These are phyloP conservation scores for Pemphredon lugubris DNA, from an alignment of 2,888 invertebrate genomes.

Conservation along the genomic window DNA sequence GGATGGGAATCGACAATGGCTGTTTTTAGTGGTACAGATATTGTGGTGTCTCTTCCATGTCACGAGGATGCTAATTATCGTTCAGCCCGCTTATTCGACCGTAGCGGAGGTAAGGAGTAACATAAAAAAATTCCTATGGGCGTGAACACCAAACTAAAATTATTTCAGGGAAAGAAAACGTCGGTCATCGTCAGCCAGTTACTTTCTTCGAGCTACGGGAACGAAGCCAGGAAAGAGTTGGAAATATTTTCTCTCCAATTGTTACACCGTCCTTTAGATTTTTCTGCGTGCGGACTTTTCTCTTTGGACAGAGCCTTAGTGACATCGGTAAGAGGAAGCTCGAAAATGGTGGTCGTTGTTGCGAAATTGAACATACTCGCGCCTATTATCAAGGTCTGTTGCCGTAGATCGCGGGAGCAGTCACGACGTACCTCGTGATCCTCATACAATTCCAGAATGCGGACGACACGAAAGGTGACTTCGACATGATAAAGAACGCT, in stretches of 20 bases:
- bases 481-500: slow-evolving; percentile 71
- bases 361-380: neutral
- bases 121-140: no score
- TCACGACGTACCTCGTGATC: slow-evolving; percentile 84
- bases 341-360: neutral
- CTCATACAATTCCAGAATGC: slow-evolving; percentile 85
- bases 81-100: slow-evolving; percentile 84
- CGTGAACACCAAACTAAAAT: no score
- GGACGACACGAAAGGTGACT: slow-evolving; percentile 77
- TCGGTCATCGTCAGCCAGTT: slow-evolving; percentile 82
- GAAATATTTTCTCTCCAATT: slow-evolving; percentile 84
- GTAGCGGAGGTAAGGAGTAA: slow-evolving; percentile 80
- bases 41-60: slow-evolving; percentile 84
- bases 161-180: slow-evolving; percentile 80
- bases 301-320: slow-evolving; percentile 83
- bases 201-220: slow-evolving; percentile 71
- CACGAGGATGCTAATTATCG: slow-evolving; percentile 83
- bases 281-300: slow-evolving; percentile 84
- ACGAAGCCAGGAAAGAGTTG: slow-evolving; percentile 81
- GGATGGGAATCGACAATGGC: slow-evolving; percentile 80
- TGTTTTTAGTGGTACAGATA: slow-evolving; percentile 83
- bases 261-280: slow-evolving; percentile 83
- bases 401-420: slow-evolving; percentile 83
- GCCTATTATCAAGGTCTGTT: no score
- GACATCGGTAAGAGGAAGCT: slow-evolving; percentile 81